These are phyloP conservation scores for Palythoa caribaeorum DNA, from an alignment of 92 coral and sea anemone genomes.

Conservation along the genomic window DNA sequence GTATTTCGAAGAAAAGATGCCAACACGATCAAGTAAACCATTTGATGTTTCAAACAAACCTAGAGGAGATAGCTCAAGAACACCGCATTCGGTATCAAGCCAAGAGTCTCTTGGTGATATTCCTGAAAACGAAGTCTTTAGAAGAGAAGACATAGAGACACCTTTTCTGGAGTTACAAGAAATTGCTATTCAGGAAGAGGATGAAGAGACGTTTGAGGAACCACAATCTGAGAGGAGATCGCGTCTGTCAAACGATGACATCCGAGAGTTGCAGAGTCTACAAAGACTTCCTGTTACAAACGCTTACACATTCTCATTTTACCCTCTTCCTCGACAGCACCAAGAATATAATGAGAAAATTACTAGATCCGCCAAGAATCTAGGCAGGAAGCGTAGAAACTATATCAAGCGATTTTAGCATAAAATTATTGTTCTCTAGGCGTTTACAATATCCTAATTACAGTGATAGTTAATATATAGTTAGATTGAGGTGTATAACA, in stretches of 20 bases:
- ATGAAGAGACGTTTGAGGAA: slow-evolving; percentile 17
- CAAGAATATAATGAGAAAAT: slow-evolving; percentile 63
- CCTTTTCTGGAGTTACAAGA: slow-evolving; percentile 42
- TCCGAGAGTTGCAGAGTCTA: slow-evolving; percentile 34
- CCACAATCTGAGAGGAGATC: slow-evolving; percentile 34
- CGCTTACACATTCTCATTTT: slow-evolving; percentile 82
- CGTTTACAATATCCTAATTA: not conserved
- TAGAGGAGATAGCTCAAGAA: slow-evolving; percentile 2
- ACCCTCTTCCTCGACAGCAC: slow-evolving; percentile 78
- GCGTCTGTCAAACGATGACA: slow-evolving; percentile 25
- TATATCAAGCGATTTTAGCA: not conserved
- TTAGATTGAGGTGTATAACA: not conserved
- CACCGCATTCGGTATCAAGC: slow-evolving; percentile 6
- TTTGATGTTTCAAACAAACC: not conserved
- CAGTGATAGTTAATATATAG: not conserved
- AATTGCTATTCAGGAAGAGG: slow-evolving; percentile 29
- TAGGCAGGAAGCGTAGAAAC: slow-evolving; percentile 44
- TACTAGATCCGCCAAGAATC: slow-evolving; percentile 53
- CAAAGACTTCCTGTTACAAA: slow-evolving; percentile 80
- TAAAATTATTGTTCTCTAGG: not conserved
- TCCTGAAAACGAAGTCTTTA: not conserved
- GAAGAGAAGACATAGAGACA: slow-evolving; percentile 26
- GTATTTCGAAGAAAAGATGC: slow-evolving; percentile 20
- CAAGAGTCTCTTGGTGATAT: slow-evolving; percentile 39
- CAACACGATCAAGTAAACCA: not conserved